These are phyloP conservation scores for Toxotes jaculatrix DNA, from an alignment of 2,113 vertebrate species.

Conservation along the genomic window DNA sequence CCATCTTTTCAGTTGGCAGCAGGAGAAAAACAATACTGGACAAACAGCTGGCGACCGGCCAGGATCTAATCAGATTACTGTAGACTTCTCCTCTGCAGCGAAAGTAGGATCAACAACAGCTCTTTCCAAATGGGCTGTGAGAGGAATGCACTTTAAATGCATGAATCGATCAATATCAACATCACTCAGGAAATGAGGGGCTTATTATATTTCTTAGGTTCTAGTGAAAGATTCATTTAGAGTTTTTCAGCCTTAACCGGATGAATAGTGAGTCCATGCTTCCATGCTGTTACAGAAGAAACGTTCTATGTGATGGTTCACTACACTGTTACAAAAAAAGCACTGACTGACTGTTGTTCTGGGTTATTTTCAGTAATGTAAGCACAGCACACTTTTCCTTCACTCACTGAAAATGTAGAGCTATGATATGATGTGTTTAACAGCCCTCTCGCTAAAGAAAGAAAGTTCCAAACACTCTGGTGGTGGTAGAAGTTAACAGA, in stretches of 20 bases:
- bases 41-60: constrained; percentile 54
- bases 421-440: no score
- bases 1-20: constrained; percentile 49
- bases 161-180: constrained; percentile 56
- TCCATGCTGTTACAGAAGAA: neutral
- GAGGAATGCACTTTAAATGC: constrained; percentile 61
- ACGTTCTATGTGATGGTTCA: neutral
- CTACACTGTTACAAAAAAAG: neutral
- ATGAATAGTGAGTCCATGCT: neutral
- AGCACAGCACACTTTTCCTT: neutral
- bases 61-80: constrained; percentile 64
- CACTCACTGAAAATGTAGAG: no score
- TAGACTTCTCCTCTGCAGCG: constrained; percentile 43
- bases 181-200: constrained; percentile 60
- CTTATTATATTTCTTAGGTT: constrained; percentile 54
- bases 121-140: constrained; percentile 40
- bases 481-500: no score
- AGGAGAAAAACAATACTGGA: constrained; percentile 53
- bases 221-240: constrained; percentile 38
- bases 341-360: neutral
- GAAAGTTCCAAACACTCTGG: no score
- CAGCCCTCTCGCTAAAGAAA: no score
- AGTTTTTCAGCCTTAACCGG: constrained; percentile 32
- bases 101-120: constrained; percentile 53
- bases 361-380: neutral